phyloP scores from a whole-genome alignment of 2,888 invertebrate genomes.

The Lasioglossum leucozonium region DNA sequence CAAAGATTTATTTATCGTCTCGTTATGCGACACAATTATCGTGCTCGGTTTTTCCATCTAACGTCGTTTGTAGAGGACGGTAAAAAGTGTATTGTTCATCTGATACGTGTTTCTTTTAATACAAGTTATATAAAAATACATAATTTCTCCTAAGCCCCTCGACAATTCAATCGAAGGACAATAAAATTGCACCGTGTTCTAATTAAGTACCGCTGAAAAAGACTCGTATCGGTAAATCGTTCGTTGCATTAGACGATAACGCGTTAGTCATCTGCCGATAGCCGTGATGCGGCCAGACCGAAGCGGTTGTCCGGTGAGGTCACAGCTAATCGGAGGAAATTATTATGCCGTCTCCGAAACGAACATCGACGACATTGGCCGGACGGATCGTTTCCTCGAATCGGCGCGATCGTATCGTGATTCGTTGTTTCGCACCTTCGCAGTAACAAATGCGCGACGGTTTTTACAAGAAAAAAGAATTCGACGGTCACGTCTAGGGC shows the following conservation, averaged over 20 bases:
- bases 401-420: background rate
- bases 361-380: background rate
- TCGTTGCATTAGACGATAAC: background rate
- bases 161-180: background rate
- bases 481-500: too few relatives aligned
- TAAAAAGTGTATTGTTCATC: background rate
- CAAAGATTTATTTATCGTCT: background rate
- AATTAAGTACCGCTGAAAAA: background rate
- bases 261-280: constrained; percentile 38
- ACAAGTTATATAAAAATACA: background rate
- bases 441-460: too few relatives aligned
- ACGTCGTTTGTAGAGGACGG: background rate
- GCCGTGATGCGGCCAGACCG: constrained; percentile 8
- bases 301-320: constrained; percentile 30
- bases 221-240: background rate
- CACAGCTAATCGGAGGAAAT: constrained; percentile 31
- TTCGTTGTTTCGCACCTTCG: background rate
- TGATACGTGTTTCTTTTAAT: too few relatives aligned
- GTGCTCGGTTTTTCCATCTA: background rate
- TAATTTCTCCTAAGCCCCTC: background rate
- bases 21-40: background rate
- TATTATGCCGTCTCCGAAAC: constrained; percentile 47
- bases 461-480: too few relatives aligned
- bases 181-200: background rate
- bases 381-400: background rate